phyloP scores from a whole-genome alignment of 2,888 invertebrate species.

The Drosophila subsilvestris region DNA sequence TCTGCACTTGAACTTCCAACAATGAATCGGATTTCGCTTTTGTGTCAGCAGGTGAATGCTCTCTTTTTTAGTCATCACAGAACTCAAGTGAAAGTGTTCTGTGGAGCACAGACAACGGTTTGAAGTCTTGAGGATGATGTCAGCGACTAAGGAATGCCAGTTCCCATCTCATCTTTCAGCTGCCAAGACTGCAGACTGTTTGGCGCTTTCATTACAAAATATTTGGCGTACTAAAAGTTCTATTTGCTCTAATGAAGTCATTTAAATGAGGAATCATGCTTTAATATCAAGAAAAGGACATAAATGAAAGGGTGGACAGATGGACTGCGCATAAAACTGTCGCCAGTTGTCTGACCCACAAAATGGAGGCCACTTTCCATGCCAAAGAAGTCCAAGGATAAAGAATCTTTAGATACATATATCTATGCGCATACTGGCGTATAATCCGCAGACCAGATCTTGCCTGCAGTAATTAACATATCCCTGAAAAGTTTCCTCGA shows the following conservation, averaged over 20 bases:
- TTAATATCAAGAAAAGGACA: slow-evolving; percentile 48
- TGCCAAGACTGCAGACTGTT: slow-evolving; percentile 17
- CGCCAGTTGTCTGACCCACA: slow-evolving; percentile 56
- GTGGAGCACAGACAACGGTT: not conserved
- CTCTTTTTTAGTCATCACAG: slow-evolving; percentile 57
- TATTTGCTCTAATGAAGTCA: slow-evolving; percentile 62
- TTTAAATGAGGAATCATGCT: slow-evolving; percentile 70
- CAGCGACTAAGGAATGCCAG: slow-evolving; percentile 45
- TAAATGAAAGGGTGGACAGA: slow-evolving; percentile 26
- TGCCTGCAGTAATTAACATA: slow-evolving; percentile 60
- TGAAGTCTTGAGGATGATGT: slow-evolving; percentile 31
- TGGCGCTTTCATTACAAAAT: slow-evolving; percentile 45
- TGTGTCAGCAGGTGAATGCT: slow-evolving; percentile 39
- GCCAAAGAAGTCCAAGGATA: not conserved
- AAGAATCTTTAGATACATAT: not conserved
- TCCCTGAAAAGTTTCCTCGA: not conserved
- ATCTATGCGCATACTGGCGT: not conserved
- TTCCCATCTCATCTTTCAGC: not conserved
- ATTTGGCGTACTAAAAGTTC: slow-evolving; percentile 46
- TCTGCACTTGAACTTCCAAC: not conserved
- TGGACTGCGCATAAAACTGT: slow-evolving; percentile 32
- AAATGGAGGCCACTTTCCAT: not conserved
- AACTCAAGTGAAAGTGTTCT: not conserved
- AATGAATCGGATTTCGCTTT: not conserved
- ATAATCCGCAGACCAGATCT: not conserved